Conservation (phyloP, 2,888 invertebrate species). For the Eulithis testata region DNA sequence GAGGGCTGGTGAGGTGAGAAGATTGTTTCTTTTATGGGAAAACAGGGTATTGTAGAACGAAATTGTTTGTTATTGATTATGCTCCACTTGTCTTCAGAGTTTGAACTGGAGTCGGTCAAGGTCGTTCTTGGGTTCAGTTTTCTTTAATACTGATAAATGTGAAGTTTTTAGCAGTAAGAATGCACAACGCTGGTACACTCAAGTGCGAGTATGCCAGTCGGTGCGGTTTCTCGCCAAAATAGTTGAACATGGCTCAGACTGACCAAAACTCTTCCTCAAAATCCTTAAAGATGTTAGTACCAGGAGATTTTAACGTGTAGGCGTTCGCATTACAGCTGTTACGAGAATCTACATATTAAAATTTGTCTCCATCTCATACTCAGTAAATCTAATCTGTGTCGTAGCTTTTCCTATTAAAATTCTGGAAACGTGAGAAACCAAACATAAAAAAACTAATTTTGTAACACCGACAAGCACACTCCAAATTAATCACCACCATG, state of each 20-base stretch:
- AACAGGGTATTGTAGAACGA: slow-evolving; percentile 13
- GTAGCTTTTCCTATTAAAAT: slow-evolving; percentile 2
- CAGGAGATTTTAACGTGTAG: too few species aligned
- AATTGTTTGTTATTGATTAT: slow-evolving; percentile 9
- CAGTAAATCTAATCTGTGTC: neutral
- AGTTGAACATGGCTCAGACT: too few species aligned
- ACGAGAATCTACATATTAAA: neutral
- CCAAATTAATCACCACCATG: slow-evolving; percentile 40
- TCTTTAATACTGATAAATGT: neutral
- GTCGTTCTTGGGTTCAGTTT: neutral
- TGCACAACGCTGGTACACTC: too few species aligned
- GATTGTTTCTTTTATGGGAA: slow-evolving; percentile 30
- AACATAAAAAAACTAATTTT: slow-evolving; percentile 35
- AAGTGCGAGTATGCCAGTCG: too few species aligned
- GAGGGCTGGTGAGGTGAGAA: slow-evolving; percentile 20
- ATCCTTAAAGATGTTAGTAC: too few species aligned
- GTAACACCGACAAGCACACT: slow-evolving; percentile 41
- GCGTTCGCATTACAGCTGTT: too few species aligned
- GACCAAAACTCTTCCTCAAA: too few species aligned
- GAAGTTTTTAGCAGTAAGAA: too few species aligned
- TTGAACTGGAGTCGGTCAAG: neutral
- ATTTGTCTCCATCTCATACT: neutral
- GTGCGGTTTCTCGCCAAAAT: too few species aligned
- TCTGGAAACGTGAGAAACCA: slow-evolving; percentile 40
- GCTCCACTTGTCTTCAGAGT: neutral